phyloP scores from a whole-genome alignment of 2,797 vertebrate genomes.

The Meda fulgida region DNA sequence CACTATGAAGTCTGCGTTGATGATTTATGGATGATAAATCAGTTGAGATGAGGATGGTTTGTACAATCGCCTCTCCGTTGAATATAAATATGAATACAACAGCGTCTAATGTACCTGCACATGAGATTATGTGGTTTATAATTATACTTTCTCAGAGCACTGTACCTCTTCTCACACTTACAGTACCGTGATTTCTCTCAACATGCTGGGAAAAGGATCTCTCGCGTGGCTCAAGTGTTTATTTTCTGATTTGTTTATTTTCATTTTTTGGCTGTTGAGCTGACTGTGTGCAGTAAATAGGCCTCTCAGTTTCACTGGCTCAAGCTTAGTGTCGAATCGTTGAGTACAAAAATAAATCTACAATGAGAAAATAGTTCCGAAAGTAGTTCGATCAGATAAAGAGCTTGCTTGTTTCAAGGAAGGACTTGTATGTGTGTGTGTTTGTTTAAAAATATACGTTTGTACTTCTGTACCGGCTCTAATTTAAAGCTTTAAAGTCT shows the following conservation, averaged over 20 bases:
- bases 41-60: conserved; percentile 13
- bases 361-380: conserved; percentile 46
- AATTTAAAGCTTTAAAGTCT: conserved; percentile 67
- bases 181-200: conserved; percentile 70
- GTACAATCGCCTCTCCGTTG: neutral
- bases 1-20: conserved; percentile 10
- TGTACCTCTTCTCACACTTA: conserved; percentile 71
- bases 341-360: conserved; percentile 59
- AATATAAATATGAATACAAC: neutral
- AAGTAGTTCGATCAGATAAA: conserved; percentile 38
- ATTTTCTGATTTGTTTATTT: neutral
- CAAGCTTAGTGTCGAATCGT: conserved; percentile 50
- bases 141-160: conserved; percentile 58
- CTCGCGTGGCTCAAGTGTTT: conserved; percentile 44
- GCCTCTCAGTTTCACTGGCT: conserved; percentile 70
- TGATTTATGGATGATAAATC: neutral
- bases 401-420: conserved; percentile 32
- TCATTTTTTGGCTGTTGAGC: conserved; percentile 76
- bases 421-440: conserved; percentile 39
- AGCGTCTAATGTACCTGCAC: conserved; percentile 63
- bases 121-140: neutral
- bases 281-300: conserved; percentile 81
- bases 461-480: conserved; percentile 59
- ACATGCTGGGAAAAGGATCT: conserved; percentile 68
- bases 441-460: conserved; percentile 59